phyloP scores from a whole-genome alignment of 2,113 vertebrate genomes.

The Mellivora capensis region DNA sequence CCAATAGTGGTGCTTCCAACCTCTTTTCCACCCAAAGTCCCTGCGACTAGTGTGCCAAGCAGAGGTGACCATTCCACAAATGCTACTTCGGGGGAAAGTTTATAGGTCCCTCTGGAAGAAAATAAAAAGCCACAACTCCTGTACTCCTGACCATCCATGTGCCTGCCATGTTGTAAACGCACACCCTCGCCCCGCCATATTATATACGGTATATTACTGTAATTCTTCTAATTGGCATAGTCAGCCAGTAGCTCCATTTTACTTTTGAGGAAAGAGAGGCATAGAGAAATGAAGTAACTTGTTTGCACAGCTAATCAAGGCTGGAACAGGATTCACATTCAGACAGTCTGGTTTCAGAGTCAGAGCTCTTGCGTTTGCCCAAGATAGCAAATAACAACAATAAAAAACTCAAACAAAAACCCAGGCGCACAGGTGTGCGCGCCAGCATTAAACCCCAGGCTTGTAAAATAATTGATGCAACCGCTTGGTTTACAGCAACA shows the following conservation, averaged over 20 bases:
- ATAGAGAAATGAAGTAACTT: neutral
- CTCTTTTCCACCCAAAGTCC: neutral
- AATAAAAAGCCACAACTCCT: neutral
- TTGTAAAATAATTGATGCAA: neutral
- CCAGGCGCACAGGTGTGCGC: neutral
- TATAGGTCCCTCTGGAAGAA: neutral
- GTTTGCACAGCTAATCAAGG: neutral
- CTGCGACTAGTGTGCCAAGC: neutral
- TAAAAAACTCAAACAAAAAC: neutral
- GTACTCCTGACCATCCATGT: neutral
- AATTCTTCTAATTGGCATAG: neutral
- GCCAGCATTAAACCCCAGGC: neutral
- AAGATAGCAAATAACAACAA: conserved; percentile 3
- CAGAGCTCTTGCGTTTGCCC: neutral
- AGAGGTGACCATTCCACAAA: neutral
- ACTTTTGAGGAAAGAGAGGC: neutral
- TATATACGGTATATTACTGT: neutral
- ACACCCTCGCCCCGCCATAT: neutral
- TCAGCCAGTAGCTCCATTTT: neutral
- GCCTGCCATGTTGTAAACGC: neutral
- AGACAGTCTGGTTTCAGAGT: neutral
- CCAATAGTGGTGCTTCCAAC: neutral
- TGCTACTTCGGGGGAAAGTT: neutral
- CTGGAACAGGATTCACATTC: neutral
- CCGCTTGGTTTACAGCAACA: neutral